Percentiles rank a stretch among this genome's conserved stretches.
phyloP scores from a whole-genome alignment of 2,113 vertebrate species.

The Oxygymnocypris stewartii region DNA sequence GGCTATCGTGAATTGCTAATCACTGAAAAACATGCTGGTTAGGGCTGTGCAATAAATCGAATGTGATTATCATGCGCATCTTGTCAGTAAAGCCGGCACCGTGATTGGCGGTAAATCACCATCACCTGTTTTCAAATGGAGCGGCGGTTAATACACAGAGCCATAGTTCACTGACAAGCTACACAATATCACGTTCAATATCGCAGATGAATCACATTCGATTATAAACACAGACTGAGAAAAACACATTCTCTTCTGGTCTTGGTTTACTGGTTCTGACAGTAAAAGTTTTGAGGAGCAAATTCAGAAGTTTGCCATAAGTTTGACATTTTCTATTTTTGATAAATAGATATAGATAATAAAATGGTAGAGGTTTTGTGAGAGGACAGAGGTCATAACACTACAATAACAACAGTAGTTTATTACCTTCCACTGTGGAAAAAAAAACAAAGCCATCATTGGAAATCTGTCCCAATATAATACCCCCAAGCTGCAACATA shows the following conservation, averaged over 20 bases:
- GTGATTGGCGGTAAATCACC: too few relatives aligned
- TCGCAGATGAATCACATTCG: too few relatives aligned
- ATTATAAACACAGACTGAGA: background rate
- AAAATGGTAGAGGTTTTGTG: conserved; percentile 39
- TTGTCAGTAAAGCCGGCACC: too few relatives aligned
- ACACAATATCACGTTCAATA: too few relatives aligned
- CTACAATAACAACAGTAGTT: conserved; percentile 43
- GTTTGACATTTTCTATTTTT: conserved; percentile 37
- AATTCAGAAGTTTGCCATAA: conserved; percentile 21
- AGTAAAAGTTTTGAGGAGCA: background rate
- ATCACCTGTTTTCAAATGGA: too few relatives aligned
- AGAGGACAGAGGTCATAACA: conserved; percentile 33
- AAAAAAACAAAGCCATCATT: conserved; percentile 43
- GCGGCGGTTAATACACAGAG: too few relatives aligned
- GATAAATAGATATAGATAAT: conserved; percentile 33
- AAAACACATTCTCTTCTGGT: background rate
- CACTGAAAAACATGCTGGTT: background rate
- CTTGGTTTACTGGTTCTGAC: background rate
- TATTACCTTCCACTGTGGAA: conserved; percentile 48
- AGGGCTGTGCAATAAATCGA: too few relatives aligned
- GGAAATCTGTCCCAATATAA: conserved; percentile 53
- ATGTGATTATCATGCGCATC: too few relatives aligned
- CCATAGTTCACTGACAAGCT: too few relatives aligned
- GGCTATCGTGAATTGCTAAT: too few relatives aligned
- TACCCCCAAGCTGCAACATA: conserved; percentile 42